These are phyloP conservation scores for Caenorhabditis sulstoni DNA, from an alignment of 2,888 invertebrate genomes.

Conservation along the genomic window DNA sequence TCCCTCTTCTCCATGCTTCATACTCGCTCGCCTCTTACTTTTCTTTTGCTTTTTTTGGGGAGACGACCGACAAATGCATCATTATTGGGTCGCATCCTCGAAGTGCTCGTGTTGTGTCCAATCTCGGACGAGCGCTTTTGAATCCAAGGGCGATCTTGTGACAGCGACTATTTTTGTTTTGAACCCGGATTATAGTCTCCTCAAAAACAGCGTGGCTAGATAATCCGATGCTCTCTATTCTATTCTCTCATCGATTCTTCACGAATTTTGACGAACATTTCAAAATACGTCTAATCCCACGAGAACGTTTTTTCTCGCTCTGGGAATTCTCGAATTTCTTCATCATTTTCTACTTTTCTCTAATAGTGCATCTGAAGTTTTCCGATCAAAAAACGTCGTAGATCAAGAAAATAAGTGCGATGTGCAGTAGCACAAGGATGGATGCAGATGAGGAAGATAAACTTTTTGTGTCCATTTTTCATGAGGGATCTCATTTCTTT, in stretches of 20 bases:
- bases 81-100: conserved; percentile 7
- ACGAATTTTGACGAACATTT: background rate
- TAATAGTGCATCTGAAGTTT: too few relatives aligned
- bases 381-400: too few relatives aligned
- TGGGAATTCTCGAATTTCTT: too few relatives aligned
- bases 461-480: conserved; percentile 28
- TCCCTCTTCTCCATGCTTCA: conserved; percentile 7
- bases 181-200: conserved; percentile 7
- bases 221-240: background rate
- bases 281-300: conserved; percentile 10
- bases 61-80: conserved; percentile 15
- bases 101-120: background rate
- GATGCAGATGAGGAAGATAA: background rate
- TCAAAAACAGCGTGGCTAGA: conserved; percentile 1
- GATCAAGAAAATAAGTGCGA: too few relatives aligned
- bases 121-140: background rate
- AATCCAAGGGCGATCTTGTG: background rate
- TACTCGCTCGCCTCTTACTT: conserved; percentile 12
- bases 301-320: conserved; percentile 8
- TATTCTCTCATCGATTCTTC: conserved; percentile 7
- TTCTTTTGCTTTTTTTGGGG: background rate
- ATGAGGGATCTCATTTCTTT: conserved; percentile 23
- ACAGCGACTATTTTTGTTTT: background rate
- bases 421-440: too few relatives aligned
- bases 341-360: too few relatives aligned